phyloP scores from a whole-genome alignment of 1,140 invertebrate species.

The Panulirus ornatus region DNA sequence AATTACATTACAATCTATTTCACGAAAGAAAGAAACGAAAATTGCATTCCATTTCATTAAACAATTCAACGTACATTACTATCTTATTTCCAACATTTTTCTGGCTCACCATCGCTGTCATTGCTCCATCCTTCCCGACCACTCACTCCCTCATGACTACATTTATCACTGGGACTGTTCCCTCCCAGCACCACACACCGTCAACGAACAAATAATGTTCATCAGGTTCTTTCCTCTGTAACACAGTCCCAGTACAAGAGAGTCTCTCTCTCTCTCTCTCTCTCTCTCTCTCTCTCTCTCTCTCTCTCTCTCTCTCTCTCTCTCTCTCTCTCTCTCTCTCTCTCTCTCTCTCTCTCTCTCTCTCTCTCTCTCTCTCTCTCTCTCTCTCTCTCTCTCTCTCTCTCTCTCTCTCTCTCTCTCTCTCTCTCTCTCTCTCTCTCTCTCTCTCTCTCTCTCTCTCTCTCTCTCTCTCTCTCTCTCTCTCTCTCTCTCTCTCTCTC shows the following conservation, averaged over 20 bases:
- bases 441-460: background rate
- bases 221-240: too few species aligned
- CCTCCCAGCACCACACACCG: too few species aligned
- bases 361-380: background rate
- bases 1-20: too few species aligned
- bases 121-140: background rate
- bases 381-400: background rate
- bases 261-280: too few species aligned
- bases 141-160: too few species aligned
- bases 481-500: background rate
- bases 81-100: background rate
- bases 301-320: background rate
- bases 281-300: too few species aligned
- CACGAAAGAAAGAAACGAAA: too few species aligned
- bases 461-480: background rate
- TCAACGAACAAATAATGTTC: too few species aligned
- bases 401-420: background rate
- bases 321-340: slow-evolving; percentile 1
- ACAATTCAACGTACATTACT: too few species aligned
- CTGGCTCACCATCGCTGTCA: background rate
- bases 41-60: too few species aligned
- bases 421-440: background rate
- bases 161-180: too few species aligned
- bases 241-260: too few species aligned
- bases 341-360: slow-evolving; percentile 11